Evolutionary conservation across 2,888 invertebrate species (phyloP).

Genomic region (Torymus aiolomorphi): DNA sequence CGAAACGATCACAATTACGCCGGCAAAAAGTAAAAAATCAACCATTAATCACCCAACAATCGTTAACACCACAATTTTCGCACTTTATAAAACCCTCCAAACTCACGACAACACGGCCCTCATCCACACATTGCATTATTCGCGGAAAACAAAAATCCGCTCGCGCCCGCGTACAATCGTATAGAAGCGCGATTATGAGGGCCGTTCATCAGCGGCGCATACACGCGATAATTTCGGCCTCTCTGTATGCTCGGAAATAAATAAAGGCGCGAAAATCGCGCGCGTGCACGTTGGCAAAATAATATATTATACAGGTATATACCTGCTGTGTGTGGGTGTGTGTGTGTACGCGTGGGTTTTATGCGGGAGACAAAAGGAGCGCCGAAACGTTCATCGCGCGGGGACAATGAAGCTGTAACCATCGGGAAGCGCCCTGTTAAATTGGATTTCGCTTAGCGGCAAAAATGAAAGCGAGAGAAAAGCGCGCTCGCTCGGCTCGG

Average conservation of each 20-base stretch:
- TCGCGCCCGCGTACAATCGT: neutral
- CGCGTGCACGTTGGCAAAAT: neutral
- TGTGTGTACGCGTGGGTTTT: neutral
- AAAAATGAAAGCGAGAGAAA: conserved; percentile 31
- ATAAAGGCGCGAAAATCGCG: conserved; percentile 24
- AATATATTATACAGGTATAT: neutral
- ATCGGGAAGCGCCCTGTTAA: conserved; percentile 41
- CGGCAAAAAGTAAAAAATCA: too few relatives aligned
- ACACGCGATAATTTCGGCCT: neutral
- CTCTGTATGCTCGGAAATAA: conserved; percentile 7
- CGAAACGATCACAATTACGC: too few relatives aligned
- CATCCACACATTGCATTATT: neutral
- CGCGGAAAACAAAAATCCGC: neutral
- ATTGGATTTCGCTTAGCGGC: conserved; percentile 40
- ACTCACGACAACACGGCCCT: too few relatives aligned
- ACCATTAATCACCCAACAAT: too few relatives aligned
- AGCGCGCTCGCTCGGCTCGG: too few relatives aligned
- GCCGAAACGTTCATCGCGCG: conserved; percentile 10
- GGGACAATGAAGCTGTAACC: conserved; percentile 48
- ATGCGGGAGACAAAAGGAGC: conserved; percentile 5
- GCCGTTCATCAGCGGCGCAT: conserved; percentile 1
- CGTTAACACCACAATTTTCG: too few relatives aligned
- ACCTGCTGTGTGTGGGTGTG: neutral
- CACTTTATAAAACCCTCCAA: too few relatives aligned
- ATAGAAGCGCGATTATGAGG: neutral